Evolutionary conservation across 2,888 invertebrate genomes (phyloP).

Genomic region (Drosophila melanosoma): DNA sequence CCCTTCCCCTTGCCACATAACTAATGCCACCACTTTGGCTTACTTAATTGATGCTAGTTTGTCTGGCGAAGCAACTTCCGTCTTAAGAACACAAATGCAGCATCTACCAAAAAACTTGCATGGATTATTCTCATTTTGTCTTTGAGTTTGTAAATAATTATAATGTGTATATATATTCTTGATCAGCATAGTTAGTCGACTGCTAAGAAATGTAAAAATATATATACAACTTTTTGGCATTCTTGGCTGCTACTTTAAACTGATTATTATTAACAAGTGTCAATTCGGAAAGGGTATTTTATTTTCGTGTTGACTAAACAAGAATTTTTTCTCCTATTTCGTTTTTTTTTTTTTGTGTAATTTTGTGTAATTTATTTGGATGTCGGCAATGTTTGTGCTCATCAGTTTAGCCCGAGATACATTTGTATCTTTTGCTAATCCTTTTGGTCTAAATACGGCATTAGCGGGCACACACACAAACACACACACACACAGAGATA

Average conservation of each 20-base stretch:
- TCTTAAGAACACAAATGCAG: conserved; percentile 31
- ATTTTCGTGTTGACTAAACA: not conserved
- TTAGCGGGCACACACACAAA: conserved; percentile 35
- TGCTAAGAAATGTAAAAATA: too few relatives aligned
- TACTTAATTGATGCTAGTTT: conserved; percentile 68
- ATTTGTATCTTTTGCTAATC: conserved; percentile 73
- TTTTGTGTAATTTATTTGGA: conserved; percentile 67
- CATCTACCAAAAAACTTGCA: not conserved
- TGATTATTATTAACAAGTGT: not conserved
- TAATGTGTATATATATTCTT: not conserved
- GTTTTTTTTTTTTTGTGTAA: conserved; percentile 38
- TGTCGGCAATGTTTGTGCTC: conserved; percentile 28
- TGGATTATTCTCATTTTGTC: not conserved
- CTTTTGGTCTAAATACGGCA: conserved; percentile 70
- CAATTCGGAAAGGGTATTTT: not conserved
- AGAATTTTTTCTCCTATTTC: not conserved
- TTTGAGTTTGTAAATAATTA: not conserved
- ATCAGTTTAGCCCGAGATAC: conserved; percentile 58
- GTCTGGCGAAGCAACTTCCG: conserved; percentile 62
- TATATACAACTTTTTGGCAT: too few relatives aligned
- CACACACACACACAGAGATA: conserved; percentile 7
- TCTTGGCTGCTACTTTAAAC: too few relatives aligned
- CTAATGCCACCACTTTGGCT: conserved; percentile 66
- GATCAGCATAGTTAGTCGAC: not conserved
- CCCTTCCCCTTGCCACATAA: conserved; percentile 32